These are phyloP conservation scores for Hemicentrotus pulcherrimus DNA, from an alignment of 35 echinoderm and acorn worm species.

Conservation along the genomic window DNA sequence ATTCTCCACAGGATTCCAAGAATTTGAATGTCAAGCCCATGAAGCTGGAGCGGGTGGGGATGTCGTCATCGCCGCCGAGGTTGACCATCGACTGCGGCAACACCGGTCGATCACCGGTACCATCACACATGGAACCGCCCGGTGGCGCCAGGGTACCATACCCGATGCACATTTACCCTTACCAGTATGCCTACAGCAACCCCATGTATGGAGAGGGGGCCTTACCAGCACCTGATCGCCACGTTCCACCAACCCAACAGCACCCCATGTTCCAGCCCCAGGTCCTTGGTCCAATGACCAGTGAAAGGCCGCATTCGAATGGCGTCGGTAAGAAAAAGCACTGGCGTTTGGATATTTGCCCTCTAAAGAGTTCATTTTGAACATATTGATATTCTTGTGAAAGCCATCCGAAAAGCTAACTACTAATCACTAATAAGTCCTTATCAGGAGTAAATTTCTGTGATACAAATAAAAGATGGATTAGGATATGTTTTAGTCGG, in stretches of 20 bases:
- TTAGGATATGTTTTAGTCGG: too few relatives aligned
- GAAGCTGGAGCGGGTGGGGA: neutral
- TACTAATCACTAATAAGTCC: too few relatives aligned
- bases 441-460: too few relatives aligned
- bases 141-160: neutral
- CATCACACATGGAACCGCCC: neutral
- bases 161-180: neutral
- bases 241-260: neutral
- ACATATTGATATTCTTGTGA: neutral
- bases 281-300: neutral
- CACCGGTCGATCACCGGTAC: neutral
- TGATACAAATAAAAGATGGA: too few relatives aligned
- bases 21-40: neutral
- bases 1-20: neutral
- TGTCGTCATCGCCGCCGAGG: neutral
- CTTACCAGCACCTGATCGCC: neutral
- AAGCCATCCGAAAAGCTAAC: neutral
- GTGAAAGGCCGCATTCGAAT: slow-evolving; percentile 4
- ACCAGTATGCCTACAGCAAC: neutral
- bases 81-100: neutral
- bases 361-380: neutral
- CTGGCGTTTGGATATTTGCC: neutral
- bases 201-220: neutral
- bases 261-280: slow-evolving; percentile 28
- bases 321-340: slow-evolving; percentile 15